A percentile compares a stretch with the other conserved stretches of the same genome.
Evolutionary conservation across 1,140 invertebrate genomes (phyloP).

Genomic region (Drosophila pruinosa): DNA sequence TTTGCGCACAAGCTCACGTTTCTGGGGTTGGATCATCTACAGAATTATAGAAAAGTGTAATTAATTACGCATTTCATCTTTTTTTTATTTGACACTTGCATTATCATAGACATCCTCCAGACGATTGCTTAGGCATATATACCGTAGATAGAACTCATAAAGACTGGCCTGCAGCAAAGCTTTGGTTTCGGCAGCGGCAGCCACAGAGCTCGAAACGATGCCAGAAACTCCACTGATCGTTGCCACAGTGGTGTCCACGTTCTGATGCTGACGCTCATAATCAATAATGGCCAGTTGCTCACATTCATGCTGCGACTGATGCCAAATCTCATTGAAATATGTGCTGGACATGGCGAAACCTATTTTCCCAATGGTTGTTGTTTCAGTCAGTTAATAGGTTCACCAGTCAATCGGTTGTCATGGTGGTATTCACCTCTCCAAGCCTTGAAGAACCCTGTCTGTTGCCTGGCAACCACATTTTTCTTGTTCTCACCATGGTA

Average conservation of each 20-base stretch:
- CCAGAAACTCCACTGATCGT: constrained; percentile 53
- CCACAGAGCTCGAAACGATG: constrained; percentile 45
- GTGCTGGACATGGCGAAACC: constrained; percentile 87
- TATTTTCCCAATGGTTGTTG: neutral
- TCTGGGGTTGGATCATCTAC: constrained; percentile 94
- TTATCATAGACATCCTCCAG: constrained; percentile 93
- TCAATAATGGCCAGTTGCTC: constrained; percentile 87
- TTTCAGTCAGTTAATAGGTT: neutral
- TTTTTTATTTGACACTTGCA: constrained; percentile 79
- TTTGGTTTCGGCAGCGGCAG: constrained; percentile 60
- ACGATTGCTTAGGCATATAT: constrained; percentile 90
- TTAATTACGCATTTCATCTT: neutral
- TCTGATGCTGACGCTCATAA: constrained; percentile 85
- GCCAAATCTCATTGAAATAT: constrained; percentile 88
- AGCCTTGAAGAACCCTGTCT: neutral
- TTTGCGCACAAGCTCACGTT: constrained; percentile 90
- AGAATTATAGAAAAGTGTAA: neutral
- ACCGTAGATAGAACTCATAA: constrained; percentile 84
- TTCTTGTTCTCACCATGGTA: too few species aligned
- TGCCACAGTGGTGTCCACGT: constrained; percentile 72
- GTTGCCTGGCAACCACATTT: neutral
- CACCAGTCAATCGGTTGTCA: constrained; percentile 19
- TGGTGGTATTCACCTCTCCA: neutral
- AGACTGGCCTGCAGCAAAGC: constrained; percentile 61
- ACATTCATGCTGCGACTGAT: constrained; percentile 85